Percentiles rank a stretch among this genome's conserved stretches.
Conservation (phyloP, 2,797 vertebrate species). For the Epinephelus coioides region DNA sequence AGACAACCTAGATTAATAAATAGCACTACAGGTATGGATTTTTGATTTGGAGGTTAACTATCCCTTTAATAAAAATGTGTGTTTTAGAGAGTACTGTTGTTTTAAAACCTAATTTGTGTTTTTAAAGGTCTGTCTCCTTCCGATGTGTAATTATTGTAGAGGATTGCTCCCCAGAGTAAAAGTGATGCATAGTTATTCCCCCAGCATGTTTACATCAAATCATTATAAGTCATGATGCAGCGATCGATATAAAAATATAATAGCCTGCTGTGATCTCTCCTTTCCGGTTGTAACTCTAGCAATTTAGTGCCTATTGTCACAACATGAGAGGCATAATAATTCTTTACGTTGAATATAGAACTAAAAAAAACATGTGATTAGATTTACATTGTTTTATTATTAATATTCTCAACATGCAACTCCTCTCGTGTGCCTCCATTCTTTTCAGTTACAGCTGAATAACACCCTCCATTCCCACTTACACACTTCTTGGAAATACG, state of each 20-base stretch:
- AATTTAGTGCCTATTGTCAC: conserved; percentile 19
- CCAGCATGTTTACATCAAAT: conserved; percentile 40
- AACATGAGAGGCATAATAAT: conserved; percentile 1
- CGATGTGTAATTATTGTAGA: conserved; percentile 22
- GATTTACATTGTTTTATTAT: neutral
- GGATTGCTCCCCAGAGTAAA: conserved; percentile 19
- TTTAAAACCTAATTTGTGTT: too few species aligned
- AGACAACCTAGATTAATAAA: too few species aligned
- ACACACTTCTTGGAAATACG: conserved; percentile 15
- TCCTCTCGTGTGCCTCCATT: neutral
- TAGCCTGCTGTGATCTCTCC: conserved; percentile 19
- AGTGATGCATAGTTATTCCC: conserved; percentile 29
- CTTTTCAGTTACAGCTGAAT: neutral
- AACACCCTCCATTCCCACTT: neutral
- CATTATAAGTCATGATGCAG: conserved; percentile 59
- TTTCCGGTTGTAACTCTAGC: conserved; percentile 19
- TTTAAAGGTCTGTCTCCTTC: conserved; percentile 11
- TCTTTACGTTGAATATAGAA: conserved; percentile 4
- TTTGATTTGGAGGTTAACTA: too few species aligned
- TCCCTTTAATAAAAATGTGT: too few species aligned
- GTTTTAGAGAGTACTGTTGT: too few species aligned
- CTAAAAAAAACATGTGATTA: neutral
- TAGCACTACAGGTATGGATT: too few species aligned
- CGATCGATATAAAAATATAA: conserved; percentile 71
- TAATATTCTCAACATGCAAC: neutral